Conservation (phyloP, 1,140 invertebrate genomes). For the Antheraea pernyi region DNA sequence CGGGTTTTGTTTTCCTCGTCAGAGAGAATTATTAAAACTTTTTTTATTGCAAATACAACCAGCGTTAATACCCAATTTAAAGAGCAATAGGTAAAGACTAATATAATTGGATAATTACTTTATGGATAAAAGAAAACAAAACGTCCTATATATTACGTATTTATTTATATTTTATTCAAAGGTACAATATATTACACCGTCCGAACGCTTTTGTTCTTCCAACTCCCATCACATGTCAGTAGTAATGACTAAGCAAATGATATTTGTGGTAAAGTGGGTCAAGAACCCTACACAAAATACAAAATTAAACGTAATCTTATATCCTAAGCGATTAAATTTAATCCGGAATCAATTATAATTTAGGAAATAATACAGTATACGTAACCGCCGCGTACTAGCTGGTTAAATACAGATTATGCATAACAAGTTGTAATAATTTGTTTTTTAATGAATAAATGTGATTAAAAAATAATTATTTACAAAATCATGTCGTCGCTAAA, state of each 20-base stretch:
- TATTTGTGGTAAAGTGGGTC: constrained; percentile 64
- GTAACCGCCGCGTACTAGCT: constrained; percentile 44
- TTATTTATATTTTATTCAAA: constrained; percentile 78
- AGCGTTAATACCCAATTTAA: too few species aligned
- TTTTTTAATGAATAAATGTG: constrained; percentile 34
- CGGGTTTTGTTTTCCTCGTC: too few species aligned
- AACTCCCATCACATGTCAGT: constrained; percentile 58
- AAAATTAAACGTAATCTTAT: constrained; percentile 74
- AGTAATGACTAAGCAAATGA: constrained; percentile 70
- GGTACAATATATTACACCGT: constrained; percentile 79
- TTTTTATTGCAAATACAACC: too few species aligned
- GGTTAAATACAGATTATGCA: constrained; percentile 68
- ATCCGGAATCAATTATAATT: constrained; percentile 73
- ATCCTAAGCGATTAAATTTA: constrained; percentile 62
- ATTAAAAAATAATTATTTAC: constrained; percentile 63
- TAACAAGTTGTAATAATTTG: constrained; percentile 37
- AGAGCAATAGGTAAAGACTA: too few species aligned
- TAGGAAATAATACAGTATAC: constrained; percentile 58
- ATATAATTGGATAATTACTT: too few species aligned
- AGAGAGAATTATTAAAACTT: too few species aligned
- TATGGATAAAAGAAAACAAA: constrained; percentile 43
- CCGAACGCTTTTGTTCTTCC: constrained; percentile 59
- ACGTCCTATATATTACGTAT: constrained; percentile 76
- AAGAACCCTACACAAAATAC: constrained; percentile 65
- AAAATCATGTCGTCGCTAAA: constrained; percentile 20